A percentile compares a stretch with the other conserved stretches of the same genome.
Conservation (phyloP, 2,113 vertebrate genomes). For the Hydropotes inermis region DNA sequence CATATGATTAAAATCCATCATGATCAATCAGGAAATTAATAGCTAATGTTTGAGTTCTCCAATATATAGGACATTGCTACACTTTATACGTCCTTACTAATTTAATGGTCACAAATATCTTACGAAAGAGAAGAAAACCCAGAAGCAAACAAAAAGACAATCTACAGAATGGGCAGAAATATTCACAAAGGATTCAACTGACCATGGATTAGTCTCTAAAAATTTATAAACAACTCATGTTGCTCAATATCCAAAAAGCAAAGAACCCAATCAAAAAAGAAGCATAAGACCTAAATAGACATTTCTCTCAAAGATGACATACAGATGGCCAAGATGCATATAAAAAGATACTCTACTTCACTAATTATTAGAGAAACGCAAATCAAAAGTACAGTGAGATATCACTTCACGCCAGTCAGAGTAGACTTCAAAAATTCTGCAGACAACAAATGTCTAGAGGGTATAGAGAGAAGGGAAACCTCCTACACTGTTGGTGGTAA, state of each 20-base stretch:
- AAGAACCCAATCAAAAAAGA: not conserved
- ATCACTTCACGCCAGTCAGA: not conserved
- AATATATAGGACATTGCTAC: not conserved
- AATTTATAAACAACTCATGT: not conserved
- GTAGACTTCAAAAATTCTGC: not conserved
- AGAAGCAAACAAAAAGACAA: not conserved
- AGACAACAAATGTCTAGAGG: not conserved
- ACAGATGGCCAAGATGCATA: not conserved
- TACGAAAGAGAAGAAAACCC: not conserved
- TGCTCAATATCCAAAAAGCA: not conserved
- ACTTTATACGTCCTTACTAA: not conserved
- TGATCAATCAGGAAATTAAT: not conserved
- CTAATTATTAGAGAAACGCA: not conserved
- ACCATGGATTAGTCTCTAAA: not conserved
- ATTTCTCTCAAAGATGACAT: not conserved
- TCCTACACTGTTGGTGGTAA: not conserved
- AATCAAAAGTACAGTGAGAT: not conserved
- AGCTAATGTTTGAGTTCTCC: not conserved
- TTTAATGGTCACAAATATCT: not conserved
- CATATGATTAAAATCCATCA: not conserved
- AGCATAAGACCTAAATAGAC: not conserved
- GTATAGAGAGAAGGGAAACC: not conserved
- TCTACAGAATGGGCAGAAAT: not conserved
- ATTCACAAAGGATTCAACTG: not conserved
- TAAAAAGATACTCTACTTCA: not conserved